phyloP scores from a whole-genome alignment of 2,888 invertebrate species.

The Resseliella maxima region DNA sequence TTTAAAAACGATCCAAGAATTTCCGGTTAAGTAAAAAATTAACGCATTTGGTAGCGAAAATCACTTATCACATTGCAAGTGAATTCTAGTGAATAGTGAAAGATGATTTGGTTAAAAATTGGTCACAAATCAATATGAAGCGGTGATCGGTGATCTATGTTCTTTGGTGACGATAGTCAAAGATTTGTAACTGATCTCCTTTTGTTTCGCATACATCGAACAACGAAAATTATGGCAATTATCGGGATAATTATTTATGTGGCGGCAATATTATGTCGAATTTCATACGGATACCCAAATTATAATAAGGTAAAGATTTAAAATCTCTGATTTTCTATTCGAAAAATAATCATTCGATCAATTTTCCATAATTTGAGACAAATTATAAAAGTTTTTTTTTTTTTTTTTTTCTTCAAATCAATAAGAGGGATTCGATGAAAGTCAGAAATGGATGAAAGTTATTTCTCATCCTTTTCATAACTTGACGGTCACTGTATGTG shows the following conservation, averaged over 20 bases:
- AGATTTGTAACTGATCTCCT: constrained; percentile 42
- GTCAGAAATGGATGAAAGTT: too few species aligned
- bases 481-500: too few species aligned
- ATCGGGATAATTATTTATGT: constrained; percentile 46
- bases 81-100: neutral
- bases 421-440: too few species aligned
- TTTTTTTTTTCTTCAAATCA: too few species aligned
- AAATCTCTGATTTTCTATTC: neutral
- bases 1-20: neutral
- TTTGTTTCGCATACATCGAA: constrained; percentile 28
- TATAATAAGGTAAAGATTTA: constrained; percentile 20
- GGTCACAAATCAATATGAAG: constrained; percentile 10
- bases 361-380: too few species aligned
- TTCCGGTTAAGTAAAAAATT: neutral
- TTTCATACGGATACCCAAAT: constrained; percentile 52
- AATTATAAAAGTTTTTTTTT: too few species aligned
- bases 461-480: too few species aligned
- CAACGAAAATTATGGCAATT: constrained; percentile 54
- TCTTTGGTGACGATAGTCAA: constrained; percentile 24
- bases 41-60: too few species aligned
- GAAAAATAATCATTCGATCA: neutral
- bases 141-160: constrained; percentile 22
- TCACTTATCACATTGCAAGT: too few species aligned
- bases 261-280: constrained; percentile 52
- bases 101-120: neutral